Evolutionary conservation across 2,113 vertebrate species (phyloP).

Genomic region (Pogona vitticeps): DNA sequence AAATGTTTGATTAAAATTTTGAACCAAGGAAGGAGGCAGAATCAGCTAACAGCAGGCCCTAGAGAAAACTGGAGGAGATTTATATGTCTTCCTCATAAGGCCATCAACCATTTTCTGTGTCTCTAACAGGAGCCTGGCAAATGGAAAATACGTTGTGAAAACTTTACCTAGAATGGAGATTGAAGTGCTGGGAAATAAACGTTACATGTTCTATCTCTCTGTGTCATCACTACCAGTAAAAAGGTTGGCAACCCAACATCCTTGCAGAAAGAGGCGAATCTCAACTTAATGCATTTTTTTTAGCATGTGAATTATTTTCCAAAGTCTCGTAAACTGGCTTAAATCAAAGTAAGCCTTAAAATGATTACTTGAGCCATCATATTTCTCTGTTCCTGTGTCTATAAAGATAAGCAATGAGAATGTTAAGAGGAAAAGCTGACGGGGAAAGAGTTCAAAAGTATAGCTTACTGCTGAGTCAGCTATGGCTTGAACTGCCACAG

Average conservation of each 20-base stretch:
- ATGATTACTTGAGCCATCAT: not conserved
- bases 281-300: constrained; percentile 2
- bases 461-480: constrained; percentile 41
- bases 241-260: constrained; percentile 31
- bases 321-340: constrained; percentile 13
- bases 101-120: not conserved
- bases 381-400: constrained; percentile 14
- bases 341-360: not conserved
- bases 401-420: constrained; percentile 33
- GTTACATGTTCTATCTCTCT: not conserved
- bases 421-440: constrained; percentile 31
- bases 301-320: constrained; percentile 40
- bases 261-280: constrained; percentile 30
- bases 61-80: not conserved
- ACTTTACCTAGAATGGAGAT: not conserved
- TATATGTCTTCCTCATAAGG: not conserved
- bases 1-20: constrained; percentile 19
- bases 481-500: constrained; percentile 31
- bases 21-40: constrained; percentile 25
- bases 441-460: constrained; percentile 15
- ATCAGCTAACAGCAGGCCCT: constrained; percentile 6
- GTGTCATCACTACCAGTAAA: not conserved
- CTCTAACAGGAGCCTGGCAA: not conserved
- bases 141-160: not conserved
- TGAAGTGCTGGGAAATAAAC: not conserved